Evolutionary conservation across 2,888 invertebrate genomes (phyloP).

Genomic region (Nesidiocoris tenuis): DNA sequence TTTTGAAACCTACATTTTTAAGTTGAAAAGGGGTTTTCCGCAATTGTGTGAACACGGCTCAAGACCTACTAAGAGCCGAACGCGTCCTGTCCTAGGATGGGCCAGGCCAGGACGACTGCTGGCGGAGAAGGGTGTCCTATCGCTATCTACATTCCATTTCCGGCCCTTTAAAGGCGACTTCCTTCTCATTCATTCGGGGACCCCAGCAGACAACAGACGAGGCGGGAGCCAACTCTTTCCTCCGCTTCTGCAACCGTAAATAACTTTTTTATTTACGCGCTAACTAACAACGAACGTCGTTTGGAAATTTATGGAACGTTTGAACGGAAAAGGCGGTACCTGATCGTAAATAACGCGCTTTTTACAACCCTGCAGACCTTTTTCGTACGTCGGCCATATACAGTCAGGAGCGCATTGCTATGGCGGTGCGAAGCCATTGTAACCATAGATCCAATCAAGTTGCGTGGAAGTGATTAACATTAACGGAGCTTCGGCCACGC

Average conservation of each 20-base stretch:
- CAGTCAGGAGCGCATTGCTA: no score
- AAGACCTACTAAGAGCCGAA: no score
- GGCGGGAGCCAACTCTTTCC: neutral
- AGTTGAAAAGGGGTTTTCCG: no score
- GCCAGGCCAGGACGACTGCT: no score
- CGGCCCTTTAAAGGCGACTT: conserved; percentile 44
- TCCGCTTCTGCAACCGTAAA: conserved; percentile 28
- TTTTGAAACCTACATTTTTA: no score
- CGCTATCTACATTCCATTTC: conserved; percentile 39
- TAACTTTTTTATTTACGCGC: conserved; percentile 28
- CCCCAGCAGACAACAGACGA: neutral
- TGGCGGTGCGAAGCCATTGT: no score
- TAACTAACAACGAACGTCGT: conserved; percentile 16
- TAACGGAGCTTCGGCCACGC: no score
- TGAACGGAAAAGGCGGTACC: neutral
- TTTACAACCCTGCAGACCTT: neutral
- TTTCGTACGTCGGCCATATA: neutral
- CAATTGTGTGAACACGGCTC: no score
- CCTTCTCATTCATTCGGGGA: conserved; percentile 42
- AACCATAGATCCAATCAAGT: no score
- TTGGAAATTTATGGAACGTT: conserved; percentile 11
- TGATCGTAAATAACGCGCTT: neutral
- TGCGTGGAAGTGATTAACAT: no score
- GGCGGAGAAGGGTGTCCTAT: neutral
- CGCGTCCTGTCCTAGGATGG: neutral